Conservation (phyloP, 2,888 invertebrate species). For the Pecten maximus region DNA sequence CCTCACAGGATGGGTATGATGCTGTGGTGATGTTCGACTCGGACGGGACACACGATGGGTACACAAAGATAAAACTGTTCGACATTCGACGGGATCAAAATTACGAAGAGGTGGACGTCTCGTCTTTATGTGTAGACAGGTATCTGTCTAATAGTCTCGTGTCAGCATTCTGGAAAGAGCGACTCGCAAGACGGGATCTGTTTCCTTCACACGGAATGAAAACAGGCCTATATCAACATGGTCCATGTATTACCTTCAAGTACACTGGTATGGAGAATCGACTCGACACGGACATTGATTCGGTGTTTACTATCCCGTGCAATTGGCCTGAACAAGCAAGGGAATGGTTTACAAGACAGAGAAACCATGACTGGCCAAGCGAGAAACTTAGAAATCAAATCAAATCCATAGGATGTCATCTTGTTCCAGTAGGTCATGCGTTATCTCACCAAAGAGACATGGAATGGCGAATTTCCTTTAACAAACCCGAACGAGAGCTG, state of each 20-base stretch:
- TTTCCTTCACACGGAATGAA: slow-evolving; percentile 26
- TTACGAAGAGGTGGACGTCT: neutral
- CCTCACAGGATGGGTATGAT: neutral
- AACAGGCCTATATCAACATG: neutral
- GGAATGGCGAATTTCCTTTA: slow-evolving; percentile 44
- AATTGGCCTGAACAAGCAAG: slow-evolving; percentile 37
- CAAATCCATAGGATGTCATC: slow-evolving; percentile 4
- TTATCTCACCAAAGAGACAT: neutral
- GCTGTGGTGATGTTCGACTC: slow-evolving; percentile 2
- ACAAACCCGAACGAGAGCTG: slow-evolving; percentile 37
- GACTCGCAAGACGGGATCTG: neutral
- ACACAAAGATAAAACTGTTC: neutral
- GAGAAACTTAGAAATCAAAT: neutral
- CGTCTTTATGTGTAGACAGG: neutral
- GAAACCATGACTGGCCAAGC: slow-evolving; percentile 34
- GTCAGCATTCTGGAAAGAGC: neutral
- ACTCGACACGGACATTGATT: slow-evolving; percentile 33
- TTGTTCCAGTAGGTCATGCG: slow-evolving; percentile 40
- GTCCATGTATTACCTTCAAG: neutral
- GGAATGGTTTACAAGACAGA: slow-evolving; percentile 33
- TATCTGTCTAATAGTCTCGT: slow-evolving; percentile 18
- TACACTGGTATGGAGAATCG: neutral
- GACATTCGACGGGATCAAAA: neutral
- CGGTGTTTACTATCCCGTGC: neutral
- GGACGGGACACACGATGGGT: slow-evolving; percentile 10